Percentiles rank a stretch among this genome's conserved stretches.
phyloP scores from a whole-genome alignment of 2,888 invertebrate genomes.

The Trisateles emortualis region DNA sequence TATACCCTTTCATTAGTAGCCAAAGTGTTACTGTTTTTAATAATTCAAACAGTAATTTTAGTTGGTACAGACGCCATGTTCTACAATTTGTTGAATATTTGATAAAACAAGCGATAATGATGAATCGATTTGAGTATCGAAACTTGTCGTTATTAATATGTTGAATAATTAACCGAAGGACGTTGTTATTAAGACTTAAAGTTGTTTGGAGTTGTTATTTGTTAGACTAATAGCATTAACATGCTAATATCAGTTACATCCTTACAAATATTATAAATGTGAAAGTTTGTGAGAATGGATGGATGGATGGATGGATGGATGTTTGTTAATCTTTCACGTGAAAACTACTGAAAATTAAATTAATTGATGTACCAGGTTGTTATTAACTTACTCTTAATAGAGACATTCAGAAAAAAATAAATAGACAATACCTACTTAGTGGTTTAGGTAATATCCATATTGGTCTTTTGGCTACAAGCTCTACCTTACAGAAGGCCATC shows the following conservation, averaged over 20 bases:
- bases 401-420: too few species aligned
- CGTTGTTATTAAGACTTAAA: not conserved
- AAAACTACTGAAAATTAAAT: too few species aligned
- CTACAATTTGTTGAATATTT: constrained; percentile 9
- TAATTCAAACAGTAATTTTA: constrained; percentile 3
- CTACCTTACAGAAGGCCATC: too few species aligned
- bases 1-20: not conserved
- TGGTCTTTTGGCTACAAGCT: too few species aligned
- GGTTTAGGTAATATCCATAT: too few species aligned
- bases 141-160: not conserved
- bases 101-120: constrained; percentile 6
- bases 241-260: not conserved
- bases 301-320: too few species aligned
- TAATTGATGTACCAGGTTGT: too few species aligned
- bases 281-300: too few species aligned
- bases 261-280: not conserved
- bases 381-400: too few species aligned
- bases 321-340: too few species aligned
- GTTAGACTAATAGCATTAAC: not conserved
- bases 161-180: constrained; percentile 2
- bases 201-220: not conserved
- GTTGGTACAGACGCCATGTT: not conserved
- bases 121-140: not conserved
- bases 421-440: too few species aligned
- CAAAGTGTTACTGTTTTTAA: not conserved